Percentiles rank a stretch among this genome's conserved stretches.
phyloP scores from a whole-genome alignment of 1,140 invertebrate species.

The Zaprionus lachaisei region DNA sequence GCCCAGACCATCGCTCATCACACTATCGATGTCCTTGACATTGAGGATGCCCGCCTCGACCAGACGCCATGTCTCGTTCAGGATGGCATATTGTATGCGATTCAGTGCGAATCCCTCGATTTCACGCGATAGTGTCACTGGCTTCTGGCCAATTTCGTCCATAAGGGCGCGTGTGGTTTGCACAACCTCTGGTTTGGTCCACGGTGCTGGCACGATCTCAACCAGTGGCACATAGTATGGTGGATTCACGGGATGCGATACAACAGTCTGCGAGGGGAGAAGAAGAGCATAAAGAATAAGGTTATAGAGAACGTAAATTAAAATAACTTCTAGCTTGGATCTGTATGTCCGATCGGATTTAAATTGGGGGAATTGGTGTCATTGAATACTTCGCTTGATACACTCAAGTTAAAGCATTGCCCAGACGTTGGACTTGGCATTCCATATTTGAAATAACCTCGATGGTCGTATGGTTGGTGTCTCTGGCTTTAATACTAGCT shows the following conservation, averaged over 20 bases:
- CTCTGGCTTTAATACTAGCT: too few species aligned
- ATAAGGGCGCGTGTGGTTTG: constrained; percentile 90
- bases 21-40: constrained; percentile 95
- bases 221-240: constrained; percentile 97
- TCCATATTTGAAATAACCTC: too few species aligned
- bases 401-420: too few species aligned
- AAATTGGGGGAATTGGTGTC: too few species aligned
- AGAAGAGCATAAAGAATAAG: not conserved
- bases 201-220: constrained; percentile 96
- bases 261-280: constrained; percentile 70
- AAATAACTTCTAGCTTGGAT: too few species aligned
- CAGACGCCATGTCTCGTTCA: constrained; percentile 96
- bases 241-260: constrained; percentile 97
- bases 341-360: too few species aligned
- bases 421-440: too few species aligned
- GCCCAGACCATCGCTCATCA: constrained; percentile 97
- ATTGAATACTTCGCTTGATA: too few species aligned
- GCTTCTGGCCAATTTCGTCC: constrained; percentile 95
- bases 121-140: constrained; percentile 93
- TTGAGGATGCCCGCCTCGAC: constrained; percentile 93
- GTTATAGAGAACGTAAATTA: too few species aligned
- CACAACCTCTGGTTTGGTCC: constrained; percentile 88
- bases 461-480: too few species aligned
- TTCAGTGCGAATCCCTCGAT: constrained; percentile 97
- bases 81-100: constrained; percentile 97